Evolutionary conservation across 1,140 invertebrate genomes (phyloP).

Genomic region (Cecropterus lyciades): DNA sequence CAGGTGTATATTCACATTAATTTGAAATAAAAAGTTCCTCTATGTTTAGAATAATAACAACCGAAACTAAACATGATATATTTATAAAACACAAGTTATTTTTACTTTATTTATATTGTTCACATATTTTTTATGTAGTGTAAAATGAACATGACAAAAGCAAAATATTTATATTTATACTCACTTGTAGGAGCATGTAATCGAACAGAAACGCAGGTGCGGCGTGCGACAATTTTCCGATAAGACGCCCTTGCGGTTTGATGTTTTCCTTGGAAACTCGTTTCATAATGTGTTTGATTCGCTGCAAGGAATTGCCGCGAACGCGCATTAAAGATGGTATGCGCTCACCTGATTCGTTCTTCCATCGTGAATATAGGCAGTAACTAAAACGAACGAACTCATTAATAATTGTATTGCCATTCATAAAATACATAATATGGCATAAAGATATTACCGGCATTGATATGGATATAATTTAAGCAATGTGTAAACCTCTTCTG

Average conservation of each 20-base stretch:
- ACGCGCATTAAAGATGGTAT: constrained; percentile 94
- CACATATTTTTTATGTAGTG: no score
- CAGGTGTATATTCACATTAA: no score
- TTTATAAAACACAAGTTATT: no score
- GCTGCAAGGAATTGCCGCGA: constrained; percentile 93
- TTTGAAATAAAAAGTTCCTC: no score
- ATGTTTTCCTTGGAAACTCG: constrained; percentile 99
- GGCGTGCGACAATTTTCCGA: constrained; percentile 98
- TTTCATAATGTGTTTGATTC: constrained; percentile 98
- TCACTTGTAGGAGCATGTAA: constrained; percentile 94
- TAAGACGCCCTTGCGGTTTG: constrained; percentile 96
- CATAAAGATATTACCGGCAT: constrained; percentile 85
- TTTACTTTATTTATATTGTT: no score
- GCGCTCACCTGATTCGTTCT: constrained; percentile 89
- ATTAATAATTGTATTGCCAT: constrained; percentile 4
- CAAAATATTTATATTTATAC: not conserved
- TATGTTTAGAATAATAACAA: no score
- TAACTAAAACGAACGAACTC: constrained; percentile 85
- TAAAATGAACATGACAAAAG: no score
- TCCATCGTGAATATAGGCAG: constrained; percentile 97
- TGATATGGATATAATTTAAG: constrained; percentile 97
- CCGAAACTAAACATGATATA: no score
- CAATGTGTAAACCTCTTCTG: constrained; percentile 97
- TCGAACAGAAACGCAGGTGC: constrained; percentile 98
- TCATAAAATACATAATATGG: not conserved